phyloP scores from a whole-genome alignment of 2,113 vertebrate species.

The Pimephales promelas region DNA sequence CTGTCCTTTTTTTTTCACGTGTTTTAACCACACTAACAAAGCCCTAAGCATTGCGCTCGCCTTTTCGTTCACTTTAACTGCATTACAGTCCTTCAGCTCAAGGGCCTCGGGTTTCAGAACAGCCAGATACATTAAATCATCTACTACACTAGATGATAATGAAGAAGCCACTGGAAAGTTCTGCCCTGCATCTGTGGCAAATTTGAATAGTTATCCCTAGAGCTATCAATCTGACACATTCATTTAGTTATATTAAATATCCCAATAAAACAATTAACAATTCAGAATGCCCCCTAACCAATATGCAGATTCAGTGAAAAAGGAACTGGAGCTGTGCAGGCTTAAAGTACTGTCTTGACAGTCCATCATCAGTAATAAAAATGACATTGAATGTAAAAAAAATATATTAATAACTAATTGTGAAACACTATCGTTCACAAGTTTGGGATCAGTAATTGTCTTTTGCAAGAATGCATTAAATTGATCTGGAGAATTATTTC shows the following conservation, averaged over 20 bases:
- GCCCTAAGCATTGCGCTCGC: constrained; percentile 46
- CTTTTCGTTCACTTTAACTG: constrained; percentile 32
- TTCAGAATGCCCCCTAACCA: neutral
- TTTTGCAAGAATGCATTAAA: too few relatives aligned
- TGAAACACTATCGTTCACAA: too few relatives aligned
- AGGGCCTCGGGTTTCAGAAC: constrained; percentile 10
- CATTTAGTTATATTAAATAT: neutral
- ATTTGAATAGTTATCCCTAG: neutral
- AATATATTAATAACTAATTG: too few relatives aligned
- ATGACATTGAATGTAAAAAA: too few relatives aligned
- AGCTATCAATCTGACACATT: neutral
- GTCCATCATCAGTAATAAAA: neutral
- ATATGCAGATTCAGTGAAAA: neutral
- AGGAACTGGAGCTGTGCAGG: neutral
- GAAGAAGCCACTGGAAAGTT: constrained; percentile 41
- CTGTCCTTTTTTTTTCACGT: constrained; percentile 16
- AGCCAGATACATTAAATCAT: constrained; percentile 26
- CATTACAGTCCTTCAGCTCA: constrained; percentile 34
- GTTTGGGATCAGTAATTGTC: too few relatives aligned
- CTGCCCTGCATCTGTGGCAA: constrained; percentile 19
- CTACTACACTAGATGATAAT: constrained; percentile 33
- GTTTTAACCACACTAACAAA: constrained; percentile 33
- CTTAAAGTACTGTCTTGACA: neutral
- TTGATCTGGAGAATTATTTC: neutral
- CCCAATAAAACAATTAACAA: neutral